phyloP scores from a whole-genome alignment of 2,888 invertebrate species.

The Aphodius sticticus region DNA sequence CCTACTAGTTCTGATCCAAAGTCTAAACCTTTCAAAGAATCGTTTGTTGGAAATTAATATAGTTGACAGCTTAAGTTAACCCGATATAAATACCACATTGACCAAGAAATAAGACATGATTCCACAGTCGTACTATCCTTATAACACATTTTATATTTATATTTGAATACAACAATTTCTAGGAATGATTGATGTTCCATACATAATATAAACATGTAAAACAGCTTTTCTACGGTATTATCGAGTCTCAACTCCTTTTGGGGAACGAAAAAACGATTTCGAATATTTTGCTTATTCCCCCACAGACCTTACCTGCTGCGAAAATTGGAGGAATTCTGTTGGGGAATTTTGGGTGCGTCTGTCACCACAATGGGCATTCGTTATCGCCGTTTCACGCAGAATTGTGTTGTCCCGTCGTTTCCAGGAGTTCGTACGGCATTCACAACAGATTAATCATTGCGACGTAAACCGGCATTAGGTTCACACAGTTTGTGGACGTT shows the following conservation, averaged over 20 bases:
- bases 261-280: neutral
- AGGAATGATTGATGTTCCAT: neutral
- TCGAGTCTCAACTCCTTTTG: neutral
- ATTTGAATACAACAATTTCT: neutral
- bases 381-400: neutral
- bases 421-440: neutral
- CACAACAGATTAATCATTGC: neutral
- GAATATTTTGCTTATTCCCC: neutral
- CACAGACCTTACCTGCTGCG: neutral
- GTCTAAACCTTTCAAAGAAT: too few relatives aligned
- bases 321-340: neutral
- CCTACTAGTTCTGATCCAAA: too few relatives aligned
- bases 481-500: neutral
- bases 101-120: too few relatives aligned
- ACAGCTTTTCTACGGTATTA: neutral
- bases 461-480: neutral
- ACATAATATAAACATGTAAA: neutral
- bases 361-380: neutral
- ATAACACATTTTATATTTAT: neutral
- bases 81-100: too few relatives aligned
- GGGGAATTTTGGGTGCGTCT: neutral
- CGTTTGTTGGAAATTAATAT: too few relatives aligned
- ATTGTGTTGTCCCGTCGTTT: neutral
- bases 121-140: too few relatives aligned
- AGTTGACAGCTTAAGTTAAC: too few relatives aligned